These are phyloP conservation scores for Condylura cristata DNA, from an alignment of 2,113 vertebrate species.

Conservation along the genomic window DNA sequence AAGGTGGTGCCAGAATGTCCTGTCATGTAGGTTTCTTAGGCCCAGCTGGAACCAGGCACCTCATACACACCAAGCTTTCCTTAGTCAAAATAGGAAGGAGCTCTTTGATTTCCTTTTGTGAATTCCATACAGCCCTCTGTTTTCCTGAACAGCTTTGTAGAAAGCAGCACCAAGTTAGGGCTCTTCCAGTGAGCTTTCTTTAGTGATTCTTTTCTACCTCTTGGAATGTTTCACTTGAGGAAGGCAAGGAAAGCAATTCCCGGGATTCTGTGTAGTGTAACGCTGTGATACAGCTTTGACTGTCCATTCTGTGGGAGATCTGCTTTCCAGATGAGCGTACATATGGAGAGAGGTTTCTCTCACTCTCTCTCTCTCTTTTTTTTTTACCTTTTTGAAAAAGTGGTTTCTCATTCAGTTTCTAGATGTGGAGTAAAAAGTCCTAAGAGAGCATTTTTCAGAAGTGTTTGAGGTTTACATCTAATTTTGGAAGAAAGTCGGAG, in stretches of 20 bases:
- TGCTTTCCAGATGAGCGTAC: conserved; percentile 70
- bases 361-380: not conserved
- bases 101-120: not conserved
- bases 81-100: not conserved
- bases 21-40: not conserved
- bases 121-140: not conserved
- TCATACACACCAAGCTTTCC: not conserved
- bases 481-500: conserved; percentile 18
- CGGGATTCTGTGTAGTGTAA: not conserved
- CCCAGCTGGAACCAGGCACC: not conserved
- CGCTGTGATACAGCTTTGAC: not conserved
- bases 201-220: conserved; percentile 1
- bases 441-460: conserved; percentile 43
- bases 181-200: not conserved
- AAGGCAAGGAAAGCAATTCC: conserved; percentile 23
- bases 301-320: not conserved
- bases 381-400: conserved; percentile 2
- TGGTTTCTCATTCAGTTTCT: conserved; percentile 41
- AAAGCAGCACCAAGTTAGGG: not conserved
- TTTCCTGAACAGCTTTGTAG: not conserved
- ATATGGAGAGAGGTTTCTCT: not conserved
- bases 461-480: conserved; percentile 60
- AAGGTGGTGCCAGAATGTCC: not conserved
- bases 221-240: not conserved
- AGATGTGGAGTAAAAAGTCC: not conserved